These are phyloP conservation scores for Allygus modestus DNA, from an alignment of 2,888 invertebrate genomes.

Conservation along the genomic window DNA sequence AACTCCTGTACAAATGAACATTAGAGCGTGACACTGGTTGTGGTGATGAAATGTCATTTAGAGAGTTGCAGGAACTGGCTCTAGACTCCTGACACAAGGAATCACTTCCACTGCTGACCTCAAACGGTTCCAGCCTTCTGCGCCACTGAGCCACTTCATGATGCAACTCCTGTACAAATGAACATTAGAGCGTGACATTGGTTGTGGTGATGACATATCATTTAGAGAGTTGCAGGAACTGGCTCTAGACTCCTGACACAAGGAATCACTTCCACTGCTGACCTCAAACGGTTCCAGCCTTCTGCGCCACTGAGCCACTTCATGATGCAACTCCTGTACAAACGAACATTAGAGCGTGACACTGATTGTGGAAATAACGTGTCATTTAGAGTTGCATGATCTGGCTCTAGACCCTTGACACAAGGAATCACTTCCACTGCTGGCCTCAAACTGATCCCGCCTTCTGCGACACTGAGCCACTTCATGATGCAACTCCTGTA, in stretches of 20 bases:
- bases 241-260: slow-evolving; percentile 78
- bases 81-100: slow-evolving; percentile 78
- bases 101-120: slow-evolving; percentile 74
- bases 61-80: slow-evolving; percentile 81
- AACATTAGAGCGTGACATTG: slow-evolving; percentile 61
- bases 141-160: slow-evolving; percentile 82
- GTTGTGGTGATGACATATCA: slow-evolving; percentile 70
- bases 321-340: slow-evolving; percentile 83
- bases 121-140: slow-evolving; percentile 74
- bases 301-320: slow-evolving; percentile 80
- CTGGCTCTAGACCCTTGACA: slow-evolving; percentile 79
- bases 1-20: slow-evolving; percentile 81
- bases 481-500: slow-evolving; percentile 84
- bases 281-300: slow-evolving; percentile 73
- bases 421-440: slow-evolving; percentile 74
- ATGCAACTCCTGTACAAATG: slow-evolving; percentile 81
- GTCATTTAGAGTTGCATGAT: slow-evolving; percentile 80
- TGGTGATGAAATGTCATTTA: slow-evolving; percentile 74
- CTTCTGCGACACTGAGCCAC: slow-evolving; percentile 78
- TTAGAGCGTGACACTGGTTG: slow-evolving; percentile 63
- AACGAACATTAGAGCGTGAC: too few relatives aligned
- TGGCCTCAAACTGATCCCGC: slow-evolving; percentile 73
- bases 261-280: slow-evolving; percentile 74
- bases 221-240: slow-evolving; percentile 82
- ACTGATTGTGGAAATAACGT: slow-evolving; percentile 66